Conservation (phyloP, 2,888 invertebrate genomes). For the Acholoe squamosa region DNA sequence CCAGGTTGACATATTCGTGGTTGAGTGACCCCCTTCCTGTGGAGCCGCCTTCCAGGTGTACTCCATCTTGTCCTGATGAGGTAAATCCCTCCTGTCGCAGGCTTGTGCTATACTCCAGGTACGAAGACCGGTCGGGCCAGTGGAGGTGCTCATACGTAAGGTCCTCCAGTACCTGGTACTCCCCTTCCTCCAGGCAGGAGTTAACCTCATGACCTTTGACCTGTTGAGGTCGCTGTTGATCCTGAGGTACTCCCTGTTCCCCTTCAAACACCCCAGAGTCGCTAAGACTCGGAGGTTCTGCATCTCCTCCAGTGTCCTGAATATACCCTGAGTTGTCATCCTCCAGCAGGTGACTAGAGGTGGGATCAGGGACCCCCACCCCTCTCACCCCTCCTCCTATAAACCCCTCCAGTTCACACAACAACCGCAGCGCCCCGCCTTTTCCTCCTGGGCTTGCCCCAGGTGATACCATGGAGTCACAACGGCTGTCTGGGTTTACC, state of each 20-base stretch:
- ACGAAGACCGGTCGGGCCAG: neutral
- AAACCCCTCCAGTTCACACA: neutral
- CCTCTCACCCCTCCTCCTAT: neutral
- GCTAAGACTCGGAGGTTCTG: neutral
- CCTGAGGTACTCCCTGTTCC: neutral
- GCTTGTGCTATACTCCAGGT: neutral
- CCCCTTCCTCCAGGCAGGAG: neutral
- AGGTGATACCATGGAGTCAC: slow-evolving; percentile 56
- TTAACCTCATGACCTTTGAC: slow-evolving; percentile 10
- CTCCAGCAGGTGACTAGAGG: slow-evolving; percentile 6
- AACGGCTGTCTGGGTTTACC: slow-evolving; percentile 41
- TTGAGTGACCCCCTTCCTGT: neutral
- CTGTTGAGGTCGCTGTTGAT: neutral
- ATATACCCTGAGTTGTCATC: neutral
- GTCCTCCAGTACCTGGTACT: slow-evolving; percentile 46
- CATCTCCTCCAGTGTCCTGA: neutral
- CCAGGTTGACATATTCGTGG: slow-evolving; percentile 38
- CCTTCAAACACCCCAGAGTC: slow-evolving; percentile 47
- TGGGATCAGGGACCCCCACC: neutral
- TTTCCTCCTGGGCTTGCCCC: neutral
- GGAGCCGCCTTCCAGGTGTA: neutral
- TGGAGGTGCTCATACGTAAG: slow-evolving; percentile 29
- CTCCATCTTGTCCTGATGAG: neutral
- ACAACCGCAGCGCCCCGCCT: neutral
- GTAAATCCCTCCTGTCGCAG: slow-evolving; percentile 4